Base-by-base conservation (phyloP, 2,797 vertebrate species). In the Sciurus vulgaris region DNA sequence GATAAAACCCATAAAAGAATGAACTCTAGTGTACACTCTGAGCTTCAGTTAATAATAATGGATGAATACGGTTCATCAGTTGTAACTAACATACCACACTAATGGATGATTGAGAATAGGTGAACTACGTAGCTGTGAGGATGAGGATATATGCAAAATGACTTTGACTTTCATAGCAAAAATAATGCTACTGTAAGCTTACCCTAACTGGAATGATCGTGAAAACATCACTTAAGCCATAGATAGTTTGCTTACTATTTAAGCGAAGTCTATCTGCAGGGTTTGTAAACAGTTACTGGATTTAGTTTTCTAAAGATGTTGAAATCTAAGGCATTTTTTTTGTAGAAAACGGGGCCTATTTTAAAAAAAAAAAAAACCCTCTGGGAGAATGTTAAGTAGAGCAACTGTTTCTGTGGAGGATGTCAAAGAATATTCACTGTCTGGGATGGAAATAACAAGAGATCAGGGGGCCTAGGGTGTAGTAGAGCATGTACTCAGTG, bases 261-360 rank as follows among this genome's bases (percentile, higher is more conserved):
- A 35, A 73, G 54, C 70, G 56, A n/a, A 77, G 26, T 47, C 69
- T 26, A 2, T 14, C 1, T 33, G 17, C 28, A 28, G 1, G 30
- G 38, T 44, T 59, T 51, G 51, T 11, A 49, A 56, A n/a, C 51
- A 18, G 11, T 30, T 54, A 14, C 9, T 82, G 30, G 38, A 54
- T 41, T 96, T 86, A 72, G 63, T 70, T 92, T 89, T 89, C 14
- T 51, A 81, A 95, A 81, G 61, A 74, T 61, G 14, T 73, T 74
- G 18, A 95, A 54, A 0, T 35, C 20, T n/a, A 86, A n/a, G 18
- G 12, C 2, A n/a, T 79, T 89, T 79, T 89, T 89, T 74, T 69
- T 44, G 63, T 63, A 44, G 47, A 70, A 79, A 26, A 11, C 1
- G 3, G 2, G 0, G 11, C 5, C 26, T 89, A 69, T 22, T 65